Base-by-base conservation (phyloP, 2,113 vertebrate species). In the Ranitomeya variabilis region DNA sequence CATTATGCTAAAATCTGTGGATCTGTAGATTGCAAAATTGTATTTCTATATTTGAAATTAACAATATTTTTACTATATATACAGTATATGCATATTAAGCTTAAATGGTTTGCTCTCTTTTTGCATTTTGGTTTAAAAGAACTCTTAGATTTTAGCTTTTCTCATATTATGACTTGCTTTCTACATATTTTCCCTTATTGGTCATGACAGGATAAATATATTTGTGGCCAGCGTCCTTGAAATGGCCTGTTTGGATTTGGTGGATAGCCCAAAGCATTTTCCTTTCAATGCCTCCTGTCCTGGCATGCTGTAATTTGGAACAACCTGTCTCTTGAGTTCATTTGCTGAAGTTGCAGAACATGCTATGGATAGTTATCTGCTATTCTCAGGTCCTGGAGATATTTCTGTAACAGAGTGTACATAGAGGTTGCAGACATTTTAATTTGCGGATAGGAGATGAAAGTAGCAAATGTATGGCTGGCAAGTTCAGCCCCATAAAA, bases 201-300 rank as follows among this genome's bases (percentile, higher is more conserved):
- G 83, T 86, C 62, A 31, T 86, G 84, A 86, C 84, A 86, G 55
- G 55, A 86, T 78, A 64, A 86, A 62, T 86, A 86, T 79, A 77
- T 66, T 78, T 86, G 85, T 79, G 73, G 85, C 57, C 57, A 78
- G 19, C 16, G 59, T 86, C 74, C 85, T 86, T 86, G 59, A 78
- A 64, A 78, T 86, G 73, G 71, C 85, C 74, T 78, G 74, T 86
- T 86, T 86, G 74, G 59, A 86, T 86, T 66, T 79, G 59, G 73
- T 86, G 85, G 85, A 79, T 79, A 78, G 85, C 74, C 74, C 74
- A 26, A 78, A 78, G 73, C 85, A 51, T 86, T 86, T 86, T 64
- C 54, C 26, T 86, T 64, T 66, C 11, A 86, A 60, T 79, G 59
- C 21, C 62, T 23, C 85, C 59, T 60, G 73, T 79, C 54, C 14